Base-by-base conservation (phyloP, 2,797 vertebrate genomes). In the Taeniopygia guttata region DNA sequence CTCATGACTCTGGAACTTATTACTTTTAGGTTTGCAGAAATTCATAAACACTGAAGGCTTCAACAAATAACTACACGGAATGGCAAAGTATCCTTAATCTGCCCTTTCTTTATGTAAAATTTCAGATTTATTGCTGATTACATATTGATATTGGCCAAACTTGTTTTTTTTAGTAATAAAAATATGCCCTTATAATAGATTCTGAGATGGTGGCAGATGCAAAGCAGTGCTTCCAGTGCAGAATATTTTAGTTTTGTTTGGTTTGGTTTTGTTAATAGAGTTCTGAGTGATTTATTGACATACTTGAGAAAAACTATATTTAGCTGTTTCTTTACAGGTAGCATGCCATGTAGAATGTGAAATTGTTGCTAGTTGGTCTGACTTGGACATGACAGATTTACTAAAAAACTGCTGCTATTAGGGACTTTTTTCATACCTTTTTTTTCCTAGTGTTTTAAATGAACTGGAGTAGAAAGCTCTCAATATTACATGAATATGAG, bases 251-350 rank as follows among this genome's bases (percentile, higher is more conserved):
- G 4, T 63, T 42, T 56, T 10, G 32, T 56, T 34, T 30, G 12
- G 17, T n/a, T 64, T 58, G 32, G 12, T 78, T 40, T 87, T 60
- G 26, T 8, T 5, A 21, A 59, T 51, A 80, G 27, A 78, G 2
- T 79, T 78, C 25, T 95, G 92, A 96, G 76, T 84, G 76, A 93
- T 91, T 96, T 96, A 93, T 85, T 93, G 64, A 20, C 32, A 58
- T 64, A 66, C 30, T 66, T 90, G 38, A 94, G 56, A 89, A 95
- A 91, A 68, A 94, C 49, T 54, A 3, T 42, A 66, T 95, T 90
- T 85, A 84, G 51, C 55, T 84, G 15, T 79, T 92, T 96, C 51
- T 93, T 94, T 87, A 60, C 69, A 79, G 62, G 66, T 62, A 87
- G 52, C 15, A 34, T 45, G 25, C 63, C 76, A 89, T 72, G 85